Base-by-base conservation (phyloP, 1,140 invertebrate species). In the Cyclina sinensis region DNA sequence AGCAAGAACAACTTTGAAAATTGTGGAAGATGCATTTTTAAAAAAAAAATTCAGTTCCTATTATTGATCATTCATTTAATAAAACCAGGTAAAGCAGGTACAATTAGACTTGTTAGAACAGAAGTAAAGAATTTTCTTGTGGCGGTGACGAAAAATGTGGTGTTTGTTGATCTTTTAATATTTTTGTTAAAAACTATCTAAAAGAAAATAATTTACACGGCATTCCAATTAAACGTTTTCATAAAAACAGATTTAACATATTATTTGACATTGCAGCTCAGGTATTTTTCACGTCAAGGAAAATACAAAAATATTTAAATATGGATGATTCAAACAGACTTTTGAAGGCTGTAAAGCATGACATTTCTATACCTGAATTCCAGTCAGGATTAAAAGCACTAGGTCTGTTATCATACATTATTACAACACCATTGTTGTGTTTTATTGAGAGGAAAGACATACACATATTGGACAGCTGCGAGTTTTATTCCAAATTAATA, bases 81-180 rank as follows among this genome's bases (percentile, higher is more conserved):
- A 48, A 85, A 62, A 39, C 12, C 62, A 21, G 11, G 11, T 62
- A 83, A 86, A 48, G 14, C 83, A 24, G 83, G 76, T 35, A 46
- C 59, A 1, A n/a, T 82, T 30, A 24, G 88, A 39, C 43, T 89
- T 14, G 79, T 86, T 11, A 1, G 82, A 2, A 89, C 88, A 24
- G 62, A 30, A 9, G 35, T 74, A 5, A 86, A 62, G 83, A 62
- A 21, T 90, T 90, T 82, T 43, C 83, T n/a, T 81, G 76, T 82
- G 83, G 89, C 74, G 74, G 88, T 9, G 89, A 90, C 46, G 88
- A 85, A 24, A 84, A 80, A n/a, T 54, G 51, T 65, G 87, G 73
- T 5, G 30, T 68, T 48, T 68, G 78, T 65, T 57, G 70, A 9
- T 16, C 16, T 1, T 84, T 89, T 78, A 59, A n/a, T 32, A 7